Conservation (phyloP, 2,888 invertebrate species). For the Stenotaenia linearis region DNA sequence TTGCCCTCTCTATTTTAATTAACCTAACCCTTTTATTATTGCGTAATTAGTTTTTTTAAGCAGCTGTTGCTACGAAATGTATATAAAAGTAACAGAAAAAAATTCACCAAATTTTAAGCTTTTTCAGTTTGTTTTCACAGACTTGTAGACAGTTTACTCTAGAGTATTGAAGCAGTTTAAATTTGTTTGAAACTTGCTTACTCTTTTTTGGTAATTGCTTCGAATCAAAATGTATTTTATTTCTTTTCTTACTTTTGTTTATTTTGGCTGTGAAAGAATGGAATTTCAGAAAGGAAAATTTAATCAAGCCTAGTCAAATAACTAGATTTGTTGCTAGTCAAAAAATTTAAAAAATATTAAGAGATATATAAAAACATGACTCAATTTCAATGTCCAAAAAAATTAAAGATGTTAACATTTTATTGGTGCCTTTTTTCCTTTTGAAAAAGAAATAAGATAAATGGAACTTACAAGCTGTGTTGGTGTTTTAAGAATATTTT, state of each 20-base stretch:
- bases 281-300: neutral
- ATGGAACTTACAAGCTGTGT: neutral
- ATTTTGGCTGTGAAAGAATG: constrained; percentile 11
- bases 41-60: neutral
- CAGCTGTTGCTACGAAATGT: neutral
- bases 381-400: neutral
- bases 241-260: neutral
- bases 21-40: neutral
- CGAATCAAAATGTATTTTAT: neutral
- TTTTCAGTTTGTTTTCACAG: neutral
- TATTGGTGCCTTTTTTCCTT: constrained; percentile 7
- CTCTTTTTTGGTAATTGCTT: neutral
- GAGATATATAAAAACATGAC: neutral
- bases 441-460: neutral
- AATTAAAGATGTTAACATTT: neutral
- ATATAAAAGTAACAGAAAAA: neutral
- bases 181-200: constrained; percentile 26
- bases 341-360: neutral
- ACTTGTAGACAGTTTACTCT: neutral
- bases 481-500: constrained; percentile 7
- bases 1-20: neutral
- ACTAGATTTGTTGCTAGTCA: constrained; percentile 12
- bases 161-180: constrained; percentile 10
- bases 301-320: neutral
- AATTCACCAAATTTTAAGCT: neutral